These are phyloP conservation scores for Drosophila truncata DNA, from an alignment of 1,140 invertebrate species.

Conservation along the genomic window DNA sequence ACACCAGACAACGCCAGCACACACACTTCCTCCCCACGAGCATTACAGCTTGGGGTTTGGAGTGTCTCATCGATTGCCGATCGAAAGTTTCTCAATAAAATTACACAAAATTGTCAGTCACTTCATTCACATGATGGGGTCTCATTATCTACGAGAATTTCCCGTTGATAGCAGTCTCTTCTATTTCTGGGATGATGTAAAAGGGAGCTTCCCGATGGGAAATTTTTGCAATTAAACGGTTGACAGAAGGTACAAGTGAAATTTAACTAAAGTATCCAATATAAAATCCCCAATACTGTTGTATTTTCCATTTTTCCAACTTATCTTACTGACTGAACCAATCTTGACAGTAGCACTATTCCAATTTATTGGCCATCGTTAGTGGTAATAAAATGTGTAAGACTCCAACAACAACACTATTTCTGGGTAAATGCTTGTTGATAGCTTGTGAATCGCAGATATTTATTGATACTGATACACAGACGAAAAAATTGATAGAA, in stretches of 20 bases:
- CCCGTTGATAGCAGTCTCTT: conserved; percentile 10
- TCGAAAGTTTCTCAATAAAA: conserved; percentile 33
- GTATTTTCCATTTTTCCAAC: neutral
- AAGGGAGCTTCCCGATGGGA: conserved; percentile 11
- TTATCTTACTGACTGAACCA: neutral
- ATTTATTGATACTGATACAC: conserved; percentile 1
- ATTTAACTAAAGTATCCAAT: neutral
- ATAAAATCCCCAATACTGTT: neutral
- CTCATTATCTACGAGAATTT: conserved; percentile 23
- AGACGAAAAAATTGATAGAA: neutral
- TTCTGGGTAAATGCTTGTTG: neutral
- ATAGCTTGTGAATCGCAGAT: neutral
- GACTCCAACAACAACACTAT: no score
- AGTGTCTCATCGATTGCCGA: neutral
- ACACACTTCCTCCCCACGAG: conserved; percentile 16
- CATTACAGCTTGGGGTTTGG: conserved; percentile 11
- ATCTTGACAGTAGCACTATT: conserved; percentile 3
- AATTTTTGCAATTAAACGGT: neutral
- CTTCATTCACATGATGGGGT: conserved; percentile 1
- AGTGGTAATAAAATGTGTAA: neutral
- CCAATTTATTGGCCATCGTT: conserved; percentile 8
- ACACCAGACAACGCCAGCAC: neutral
- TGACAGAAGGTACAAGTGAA: neutral
- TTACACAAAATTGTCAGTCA: conserved; percentile 9
- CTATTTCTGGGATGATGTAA: neutral